These are phyloP conservation scores for Palaemon carinicauda DNA, from an alignment of 1,140 invertebrate species.

Conservation along the genomic window DNA sequence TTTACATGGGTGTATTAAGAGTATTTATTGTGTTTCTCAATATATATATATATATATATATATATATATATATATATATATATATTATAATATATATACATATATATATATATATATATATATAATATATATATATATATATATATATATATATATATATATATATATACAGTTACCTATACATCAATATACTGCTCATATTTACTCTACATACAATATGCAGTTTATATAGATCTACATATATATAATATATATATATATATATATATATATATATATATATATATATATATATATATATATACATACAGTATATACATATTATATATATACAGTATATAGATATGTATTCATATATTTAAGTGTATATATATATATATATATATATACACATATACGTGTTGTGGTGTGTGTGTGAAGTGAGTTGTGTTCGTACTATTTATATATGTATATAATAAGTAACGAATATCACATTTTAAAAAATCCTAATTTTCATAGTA, in stretches of 20 bases:
- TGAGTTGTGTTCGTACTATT: no score
- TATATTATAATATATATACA: neutral
- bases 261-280: neutral
- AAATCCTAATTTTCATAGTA: no score
- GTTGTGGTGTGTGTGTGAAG: neutral
- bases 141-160: no score
- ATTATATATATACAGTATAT: slow-evolving; percentile 7
- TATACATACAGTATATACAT: neutral
- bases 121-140: no score
- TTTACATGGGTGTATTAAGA: no score
- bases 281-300: neutral
- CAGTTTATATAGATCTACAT: neutral
- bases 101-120: neutral
- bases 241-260: neutral
- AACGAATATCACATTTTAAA: no score
- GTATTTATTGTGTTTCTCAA: no score
- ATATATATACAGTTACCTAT: no score
- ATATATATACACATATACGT: neutral
- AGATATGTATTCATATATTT: neutral
- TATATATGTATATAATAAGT: neutral
- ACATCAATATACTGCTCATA: no score
- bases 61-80: neutral
- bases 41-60: neutral
- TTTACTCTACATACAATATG: no score
- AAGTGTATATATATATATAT: neutral